Evolutionary conservation across 2,113 vertebrate genomes (phyloP).

Genomic region (Junco hyemalis): DNA sequence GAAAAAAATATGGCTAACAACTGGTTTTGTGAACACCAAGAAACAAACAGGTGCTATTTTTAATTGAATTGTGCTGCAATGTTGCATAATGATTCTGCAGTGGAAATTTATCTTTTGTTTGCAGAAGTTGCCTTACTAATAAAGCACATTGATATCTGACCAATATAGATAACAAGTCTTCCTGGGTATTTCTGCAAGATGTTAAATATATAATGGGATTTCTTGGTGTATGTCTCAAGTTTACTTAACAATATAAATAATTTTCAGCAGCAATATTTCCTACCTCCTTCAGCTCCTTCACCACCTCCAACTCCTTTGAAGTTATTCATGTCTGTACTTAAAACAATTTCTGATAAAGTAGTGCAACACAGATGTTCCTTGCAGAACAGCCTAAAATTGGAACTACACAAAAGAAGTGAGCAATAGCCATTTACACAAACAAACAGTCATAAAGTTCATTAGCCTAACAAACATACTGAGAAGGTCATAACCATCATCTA

Average conservation of each 20-base stretch:
- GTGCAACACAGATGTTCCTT: conserved; percentile 28
- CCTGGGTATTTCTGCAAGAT: conserved; percentile 5
- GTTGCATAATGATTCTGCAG: not conserved
- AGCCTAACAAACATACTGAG: conserved; percentile 1
- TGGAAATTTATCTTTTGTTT: conserved; percentile 37
- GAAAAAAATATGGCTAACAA: not conserved
- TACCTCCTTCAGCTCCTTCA: conserved; percentile 47
- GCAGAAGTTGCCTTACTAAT: conserved; percentile 11
- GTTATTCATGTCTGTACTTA: conserved; percentile 21
- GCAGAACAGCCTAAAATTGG: conserved; percentile 22
- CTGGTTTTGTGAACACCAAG: conserved; percentile 38
- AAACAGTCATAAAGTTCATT: not conserved
- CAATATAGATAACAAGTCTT: not conserved
- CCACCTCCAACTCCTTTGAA: conserved; percentile 3
- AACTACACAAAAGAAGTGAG: conserved; percentile 7
- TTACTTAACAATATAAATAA: conserved; percentile 44
- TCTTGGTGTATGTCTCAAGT: not conserved
- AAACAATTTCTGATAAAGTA: conserved; percentile 44
- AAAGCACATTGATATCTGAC: not conserved
- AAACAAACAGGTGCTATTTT: conserved; percentile 27
- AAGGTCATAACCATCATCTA: not conserved
- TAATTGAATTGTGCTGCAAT: conserved; percentile 28
- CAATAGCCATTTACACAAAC: not conserved
- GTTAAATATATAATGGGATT: conserved; percentile 8
- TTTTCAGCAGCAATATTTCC: conserved; percentile 33